Evolutionary conservation across 2,113 vertebrate genomes (phyloP).

Genomic region (Periophthalmodon schlosseri): DNA sequence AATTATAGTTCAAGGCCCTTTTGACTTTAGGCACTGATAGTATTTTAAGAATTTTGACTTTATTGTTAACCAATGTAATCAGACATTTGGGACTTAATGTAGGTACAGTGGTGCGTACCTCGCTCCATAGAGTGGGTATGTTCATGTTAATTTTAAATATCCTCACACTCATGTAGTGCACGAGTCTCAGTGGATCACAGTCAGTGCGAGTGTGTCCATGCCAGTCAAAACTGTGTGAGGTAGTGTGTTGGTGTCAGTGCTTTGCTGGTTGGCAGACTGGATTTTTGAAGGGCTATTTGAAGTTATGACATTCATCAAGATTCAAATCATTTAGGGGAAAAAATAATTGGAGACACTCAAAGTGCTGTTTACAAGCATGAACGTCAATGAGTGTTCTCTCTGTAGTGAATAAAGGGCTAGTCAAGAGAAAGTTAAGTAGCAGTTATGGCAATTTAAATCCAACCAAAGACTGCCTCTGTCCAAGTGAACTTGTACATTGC

Average conservation of each 20-base stretch:
- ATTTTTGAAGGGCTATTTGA: slow-evolving; percentile 57
- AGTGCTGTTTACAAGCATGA: slow-evolving; percentile 68
- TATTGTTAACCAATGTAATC: slow-evolving; percentile 7
- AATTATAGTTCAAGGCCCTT: slow-evolving; percentile 19
- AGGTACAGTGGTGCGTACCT: slow-evolving; percentile 7
- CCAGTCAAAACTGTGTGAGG: slow-evolving; percentile 75
- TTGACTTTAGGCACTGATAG: slow-evolving; percentile 31
- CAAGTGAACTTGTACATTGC: slow-evolving; percentile 24
- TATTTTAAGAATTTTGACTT: slow-evolving; percentile 1
- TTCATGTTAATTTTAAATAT: slow-evolving; percentile 30
- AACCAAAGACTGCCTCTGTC: slow-evolving; percentile 43
- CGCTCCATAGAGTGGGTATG: background rate
- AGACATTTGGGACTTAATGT: slow-evolving; percentile 19
- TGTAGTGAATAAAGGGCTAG: slow-evolving; percentile 65
- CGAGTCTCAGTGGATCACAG: slow-evolving; percentile 36
- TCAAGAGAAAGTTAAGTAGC: slow-evolving; percentile 50
- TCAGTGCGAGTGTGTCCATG: slow-evolving; percentile 60
- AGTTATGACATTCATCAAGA: slow-evolving; percentile 64
- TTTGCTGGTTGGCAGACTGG: slow-evolving; percentile 70
- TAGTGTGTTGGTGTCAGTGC: slow-evolving; percentile 83
- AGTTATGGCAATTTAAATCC: slow-evolving; percentile 49
- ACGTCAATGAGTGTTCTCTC: slow-evolving; percentile 54
- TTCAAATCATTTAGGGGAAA: slow-evolving; percentile 47
- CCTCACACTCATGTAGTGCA: slow-evolving; percentile 32
- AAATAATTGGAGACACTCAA: slow-evolving; percentile 63